A percentile compares a stretch with the other conserved stretches of the same genome.
Conservation (phyloP, 2,888 invertebrate genomes). For the Andrena flavipes region DNA sequence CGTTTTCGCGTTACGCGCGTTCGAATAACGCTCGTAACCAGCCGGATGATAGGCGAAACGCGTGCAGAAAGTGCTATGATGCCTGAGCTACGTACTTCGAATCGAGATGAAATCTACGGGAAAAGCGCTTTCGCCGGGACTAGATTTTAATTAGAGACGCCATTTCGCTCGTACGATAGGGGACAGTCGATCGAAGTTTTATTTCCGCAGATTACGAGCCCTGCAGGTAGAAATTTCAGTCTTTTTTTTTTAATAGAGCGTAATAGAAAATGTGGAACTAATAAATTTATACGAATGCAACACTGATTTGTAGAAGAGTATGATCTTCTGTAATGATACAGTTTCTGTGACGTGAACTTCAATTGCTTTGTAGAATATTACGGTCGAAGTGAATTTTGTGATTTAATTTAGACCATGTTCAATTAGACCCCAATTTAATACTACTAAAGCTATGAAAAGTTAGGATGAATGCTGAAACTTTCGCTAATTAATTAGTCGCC, state of each 20-base stretch:
- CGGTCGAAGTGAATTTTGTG: too few relatives aligned
- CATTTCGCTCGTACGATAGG: background rate
- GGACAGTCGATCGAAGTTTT: background rate
- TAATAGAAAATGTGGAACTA: too few relatives aligned
- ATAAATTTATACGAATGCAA: too few relatives aligned
- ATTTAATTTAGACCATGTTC: background rate
- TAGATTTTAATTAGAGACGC: conserved; percentile 31
- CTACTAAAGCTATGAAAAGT: background rate
- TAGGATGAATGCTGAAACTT: background rate
- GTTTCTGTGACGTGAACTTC: too few relatives aligned
- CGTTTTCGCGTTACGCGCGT: conserved; percentile 41
- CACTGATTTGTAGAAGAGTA: too few relatives aligned
- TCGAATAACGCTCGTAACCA: conserved; percentile 26
- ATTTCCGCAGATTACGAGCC: background rate
- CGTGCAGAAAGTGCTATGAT: background rate
- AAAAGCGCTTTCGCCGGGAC: conserved; percentile 34
- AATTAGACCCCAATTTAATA: background rate
- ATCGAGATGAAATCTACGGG: conserved; percentile 26
- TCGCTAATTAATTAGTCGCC: background rate
- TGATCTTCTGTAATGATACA: too few relatives aligned
- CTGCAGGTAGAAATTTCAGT: background rate
- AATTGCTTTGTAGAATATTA: too few relatives aligned
- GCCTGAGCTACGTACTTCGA: background rate
- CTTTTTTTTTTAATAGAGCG: too few relatives aligned
- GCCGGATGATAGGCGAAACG: conserved; percentile 5